Conservation (phyloP, 2,888 invertebrate species). For the Selenia dentaria region DNA sequence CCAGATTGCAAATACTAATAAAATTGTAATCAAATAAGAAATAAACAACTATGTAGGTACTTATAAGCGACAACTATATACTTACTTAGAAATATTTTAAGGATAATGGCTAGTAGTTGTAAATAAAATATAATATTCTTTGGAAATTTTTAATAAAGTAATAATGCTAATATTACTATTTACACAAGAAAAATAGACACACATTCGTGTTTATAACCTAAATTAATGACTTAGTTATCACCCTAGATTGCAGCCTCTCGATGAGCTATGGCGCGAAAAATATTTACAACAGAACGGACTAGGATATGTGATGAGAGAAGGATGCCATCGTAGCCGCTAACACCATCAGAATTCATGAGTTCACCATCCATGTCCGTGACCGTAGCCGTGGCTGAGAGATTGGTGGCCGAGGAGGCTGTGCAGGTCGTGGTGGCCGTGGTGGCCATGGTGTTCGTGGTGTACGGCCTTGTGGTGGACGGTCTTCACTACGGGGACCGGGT, state of each 20-base stretch:
- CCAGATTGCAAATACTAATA: too few species aligned
- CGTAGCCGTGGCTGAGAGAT: conserved; percentile 28
- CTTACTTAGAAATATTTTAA: too few species aligned
- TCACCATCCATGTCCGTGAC: conserved; percentile 46
- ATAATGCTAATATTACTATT: conserved; percentile 72
- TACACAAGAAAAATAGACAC: conserved; percentile 66
- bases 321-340: conserved; percentile 31
- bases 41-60: too few species aligned
- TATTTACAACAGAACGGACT: conserved; percentile 75
- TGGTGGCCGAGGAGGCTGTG: conserved; percentile 33
- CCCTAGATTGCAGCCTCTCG: conserved; percentile 81
- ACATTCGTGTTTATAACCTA: conserved; percentile 60
- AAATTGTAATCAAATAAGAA: too few species aligned
- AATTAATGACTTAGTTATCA: conserved; percentile 84
- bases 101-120: too few species aligned
- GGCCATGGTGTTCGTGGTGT: conserved; percentile 48
- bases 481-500: conserved; percentile 72
- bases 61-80: too few species aligned
- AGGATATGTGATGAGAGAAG: conserved; percentile 49
- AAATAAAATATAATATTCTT: conserved; percentile 50
- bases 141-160: conserved; percentile 65
- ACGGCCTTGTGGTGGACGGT: conserved; percentile 73
- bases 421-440: conserved; percentile 39
- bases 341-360: conserved; percentile 3
- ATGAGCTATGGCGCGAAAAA: conserved; percentile 70